A percentile compares a stretch with the other conserved stretches of the same genome.
Evolutionary conservation across 2,888 invertebrate genomes (phyloP).

Genomic region (Drosophila buzzatii): DNA sequence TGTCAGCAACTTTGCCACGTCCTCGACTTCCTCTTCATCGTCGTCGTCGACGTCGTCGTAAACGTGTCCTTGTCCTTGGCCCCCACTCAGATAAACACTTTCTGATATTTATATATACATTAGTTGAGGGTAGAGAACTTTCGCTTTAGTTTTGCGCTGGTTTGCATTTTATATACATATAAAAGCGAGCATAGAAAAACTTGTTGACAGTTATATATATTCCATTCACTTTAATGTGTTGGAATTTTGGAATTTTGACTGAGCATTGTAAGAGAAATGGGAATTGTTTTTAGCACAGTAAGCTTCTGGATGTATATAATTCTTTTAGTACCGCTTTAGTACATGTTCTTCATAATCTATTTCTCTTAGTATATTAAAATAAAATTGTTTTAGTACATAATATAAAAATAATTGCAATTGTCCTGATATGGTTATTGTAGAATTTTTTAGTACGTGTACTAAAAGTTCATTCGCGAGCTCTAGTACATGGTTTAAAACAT

Average conservation of each 20-base stretch:
- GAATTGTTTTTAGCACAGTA: not conserved
- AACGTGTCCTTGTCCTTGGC: conserved; percentile 79
- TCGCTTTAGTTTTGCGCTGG: conserved; percentile 75
- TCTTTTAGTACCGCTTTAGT: too few relatives aligned
- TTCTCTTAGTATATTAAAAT: too few relatives aligned
- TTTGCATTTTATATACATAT: conserved; percentile 56
- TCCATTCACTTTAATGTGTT: not conserved
- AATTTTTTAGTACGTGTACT: too few relatives aligned
- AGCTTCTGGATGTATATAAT: not conserved
- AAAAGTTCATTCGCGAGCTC: too few relatives aligned
- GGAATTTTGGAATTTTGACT: not conserved
- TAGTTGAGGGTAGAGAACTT: conserved; percentile 50
- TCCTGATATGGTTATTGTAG: too few relatives aligned
- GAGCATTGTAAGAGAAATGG: too few relatives aligned
- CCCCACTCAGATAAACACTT: conserved; percentile 62
- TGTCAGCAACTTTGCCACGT: conserved; percentile 79
- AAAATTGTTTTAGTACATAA: too few relatives aligned
- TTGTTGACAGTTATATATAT: conserved; percentile 55
- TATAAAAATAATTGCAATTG: too few relatives aligned
- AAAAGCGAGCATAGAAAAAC: conserved; percentile 39
- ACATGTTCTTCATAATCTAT: too few relatives aligned
- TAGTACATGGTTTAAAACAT: too few relatives aligned
- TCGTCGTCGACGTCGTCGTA: conserved; percentile 70
- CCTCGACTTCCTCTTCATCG: conserved; percentile 62
- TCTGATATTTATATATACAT: conserved; percentile 62